phyloP scores from a whole-genome alignment of 1,140 invertebrate genomes.

The Fopius arisanus region DNA sequence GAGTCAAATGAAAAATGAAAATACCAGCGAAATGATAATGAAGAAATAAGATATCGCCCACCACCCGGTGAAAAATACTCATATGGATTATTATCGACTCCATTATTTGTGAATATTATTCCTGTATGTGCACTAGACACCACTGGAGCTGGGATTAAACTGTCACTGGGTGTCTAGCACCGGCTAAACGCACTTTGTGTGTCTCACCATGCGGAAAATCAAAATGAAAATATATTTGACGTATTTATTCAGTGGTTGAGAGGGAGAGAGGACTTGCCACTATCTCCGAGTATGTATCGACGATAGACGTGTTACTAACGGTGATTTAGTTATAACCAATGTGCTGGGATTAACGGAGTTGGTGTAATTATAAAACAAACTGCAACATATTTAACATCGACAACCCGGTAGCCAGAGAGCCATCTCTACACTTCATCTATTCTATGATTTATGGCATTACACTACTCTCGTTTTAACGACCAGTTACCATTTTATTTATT shows the following conservation, averaged over 20 bases:
- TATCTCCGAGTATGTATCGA: neutral
- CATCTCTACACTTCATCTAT: conserved; percentile 10
- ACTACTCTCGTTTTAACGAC: neutral
- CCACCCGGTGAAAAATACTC: neutral
- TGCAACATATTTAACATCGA: conserved; percentile 7
- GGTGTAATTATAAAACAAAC: conserved; percentile 7
- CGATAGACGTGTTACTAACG: conserved; percentile 12
- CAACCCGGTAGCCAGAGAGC: conserved; percentile 2
- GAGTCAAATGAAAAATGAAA: neutral
- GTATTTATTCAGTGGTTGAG: conserved; percentile 20
- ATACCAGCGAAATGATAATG: neutral
- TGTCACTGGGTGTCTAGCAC: conserved; percentile 8
- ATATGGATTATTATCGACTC: conserved; percentile 25
- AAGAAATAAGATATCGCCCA: conserved; percentile 1
- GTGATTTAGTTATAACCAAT: conserved; percentile 7
- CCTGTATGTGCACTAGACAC: neutral
- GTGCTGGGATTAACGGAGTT: neutral
- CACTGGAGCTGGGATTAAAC: conserved; percentile 17
- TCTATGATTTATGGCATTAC: conserved; percentile 3
- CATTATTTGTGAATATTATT: conserved; percentile 26
- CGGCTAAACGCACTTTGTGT: neutral
- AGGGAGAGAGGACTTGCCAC: neutral
- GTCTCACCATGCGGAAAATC: conserved; percentile 4
- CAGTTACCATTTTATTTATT: neutral
- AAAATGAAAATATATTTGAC: conserved; percentile 21